phyloP scores from a whole-genome alignment of 1,140 invertebrate species.

The Pseudomyrmex flavicornis region DNA sequence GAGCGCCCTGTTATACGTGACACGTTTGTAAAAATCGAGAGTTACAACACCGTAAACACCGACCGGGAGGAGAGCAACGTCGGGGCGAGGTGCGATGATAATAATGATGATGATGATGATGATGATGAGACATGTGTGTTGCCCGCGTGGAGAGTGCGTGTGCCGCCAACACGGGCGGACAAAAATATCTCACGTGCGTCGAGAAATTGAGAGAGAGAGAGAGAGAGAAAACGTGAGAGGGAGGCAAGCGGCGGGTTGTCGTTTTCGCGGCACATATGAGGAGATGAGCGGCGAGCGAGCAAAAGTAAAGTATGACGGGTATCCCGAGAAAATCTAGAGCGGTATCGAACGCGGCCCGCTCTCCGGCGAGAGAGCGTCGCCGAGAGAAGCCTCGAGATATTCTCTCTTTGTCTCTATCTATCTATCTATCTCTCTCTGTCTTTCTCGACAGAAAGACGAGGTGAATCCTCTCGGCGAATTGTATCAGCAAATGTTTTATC shows the following conservation, averaged over 20 bases:
- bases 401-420: not conserved
- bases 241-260: constrained; percentile 49
- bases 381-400: constrained; percentile 20
- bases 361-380: constrained; percentile 15
- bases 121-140: not conserved
- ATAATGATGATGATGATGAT: not conserved
- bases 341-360: constrained; percentile 22
- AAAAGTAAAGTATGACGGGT: constrained; percentile 38
- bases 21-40: too few species aligned
- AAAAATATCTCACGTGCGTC: constrained; percentile 74
- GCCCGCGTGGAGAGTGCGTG: constrained; percentile 65
- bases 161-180: constrained; percentile 65
- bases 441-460: too few species aligned
- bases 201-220: constrained; percentile 45
- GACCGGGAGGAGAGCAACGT: too few species aligned
- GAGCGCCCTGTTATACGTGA: constrained; percentile 5
- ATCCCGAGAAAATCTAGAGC: constrained; percentile 42
- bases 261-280: constrained; percentile 64
- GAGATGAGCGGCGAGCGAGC: constrained; percentile 61
- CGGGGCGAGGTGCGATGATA: constrained; percentile 13
- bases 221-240: not conserved
- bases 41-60: too few species aligned
- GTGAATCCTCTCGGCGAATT: too few species aligned
- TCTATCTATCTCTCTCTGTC: too few species aligned
- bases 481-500: too few species aligned